Evolutionary conservation across 2,113 vertebrate species (phyloP).

Genomic region (Bufo gargarizans): DNA sequence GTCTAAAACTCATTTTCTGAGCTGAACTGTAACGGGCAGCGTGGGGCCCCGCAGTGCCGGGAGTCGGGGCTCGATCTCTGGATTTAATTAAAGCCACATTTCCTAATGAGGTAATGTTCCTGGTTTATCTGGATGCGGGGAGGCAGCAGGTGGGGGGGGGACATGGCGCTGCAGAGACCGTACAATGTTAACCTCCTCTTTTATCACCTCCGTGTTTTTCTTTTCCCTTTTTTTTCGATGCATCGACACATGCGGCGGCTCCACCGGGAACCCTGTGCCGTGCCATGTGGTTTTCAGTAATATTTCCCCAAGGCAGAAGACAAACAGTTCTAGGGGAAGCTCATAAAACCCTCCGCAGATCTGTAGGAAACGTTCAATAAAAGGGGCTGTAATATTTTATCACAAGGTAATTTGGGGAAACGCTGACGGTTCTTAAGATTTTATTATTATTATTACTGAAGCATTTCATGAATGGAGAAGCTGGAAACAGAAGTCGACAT

Average conservation of each 20-base stretch:
- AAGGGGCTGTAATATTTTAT: slow-evolving; percentile 55
- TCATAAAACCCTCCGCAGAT: slow-evolving; percentile 67
- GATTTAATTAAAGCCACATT: slow-evolving; percentile 69
- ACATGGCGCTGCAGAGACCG: slow-evolving; percentile 65
- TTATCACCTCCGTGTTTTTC: slow-evolving; percentile 61
- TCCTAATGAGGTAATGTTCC: slow-evolving; percentile 71
- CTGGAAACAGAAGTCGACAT: neutral
- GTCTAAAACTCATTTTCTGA: slow-evolving; percentile 15
- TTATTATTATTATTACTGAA: neutral
- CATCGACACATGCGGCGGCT: slow-evolving; percentile 66
- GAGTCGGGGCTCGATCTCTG: slow-evolving; percentile 63
- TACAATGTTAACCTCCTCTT: slow-evolving; percentile 68
- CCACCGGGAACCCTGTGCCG: slow-evolving; percentile 62
- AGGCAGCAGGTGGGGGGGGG: slow-evolving; percentile 67
- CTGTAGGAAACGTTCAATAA: slow-evolving; percentile 74
- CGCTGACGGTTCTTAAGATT: neutral
- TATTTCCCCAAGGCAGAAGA: slow-evolving; percentile 66
- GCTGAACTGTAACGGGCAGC: slow-evolving; percentile 58
- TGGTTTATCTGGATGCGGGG: slow-evolving; percentile 68
- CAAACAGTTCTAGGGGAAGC: slow-evolving; percentile 66
- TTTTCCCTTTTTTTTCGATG: slow-evolving; percentile 59
- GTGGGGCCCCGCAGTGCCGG: slow-evolving; percentile 50
- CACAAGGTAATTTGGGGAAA: slow-evolving; percentile 14
- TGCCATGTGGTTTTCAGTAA: slow-evolving; percentile 63
- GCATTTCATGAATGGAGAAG: neutral